Conservation (phyloP, 2,888 invertebrate genomes). For the Epicampocera succincta region DNA sequence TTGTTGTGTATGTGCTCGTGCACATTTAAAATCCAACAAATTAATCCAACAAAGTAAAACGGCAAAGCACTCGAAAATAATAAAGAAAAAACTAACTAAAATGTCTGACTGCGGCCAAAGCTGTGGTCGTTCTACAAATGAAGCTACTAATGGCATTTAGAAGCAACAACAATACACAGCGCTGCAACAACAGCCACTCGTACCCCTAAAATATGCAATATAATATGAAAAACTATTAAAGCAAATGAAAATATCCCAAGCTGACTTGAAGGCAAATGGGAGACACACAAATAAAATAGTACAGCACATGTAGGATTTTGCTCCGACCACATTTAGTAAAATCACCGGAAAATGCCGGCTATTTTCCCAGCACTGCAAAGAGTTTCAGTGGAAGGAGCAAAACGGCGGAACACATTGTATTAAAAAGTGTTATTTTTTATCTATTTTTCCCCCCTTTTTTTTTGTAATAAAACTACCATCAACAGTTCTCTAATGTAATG, state of each 20-base stretch:
- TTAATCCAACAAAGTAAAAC: conserved; percentile 52
- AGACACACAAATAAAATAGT: neutral
- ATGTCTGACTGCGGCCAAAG: conserved; percentile 68
- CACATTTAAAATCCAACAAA: conserved; percentile 40
- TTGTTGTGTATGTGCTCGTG: neutral
- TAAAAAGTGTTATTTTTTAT: conserved; percentile 27
- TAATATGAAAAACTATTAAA: conserved; percentile 35
- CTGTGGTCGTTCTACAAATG: conserved; percentile 70
- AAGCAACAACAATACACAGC: neutral
- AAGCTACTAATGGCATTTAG: conserved; percentile 65
- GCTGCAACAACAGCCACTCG: neutral
- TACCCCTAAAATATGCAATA: neutral
- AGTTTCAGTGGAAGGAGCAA: too few relatives aligned
- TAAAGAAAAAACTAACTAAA: conserved; percentile 31
- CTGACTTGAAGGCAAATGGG: conserved; percentile 25
- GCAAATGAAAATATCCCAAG: conserved; percentile 45
- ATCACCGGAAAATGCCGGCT: conserved; percentile 50
- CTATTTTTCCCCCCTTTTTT: too few relatives aligned
- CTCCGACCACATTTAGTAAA: conserved; percentile 36
- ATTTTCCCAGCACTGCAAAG: conserved; percentile 1
- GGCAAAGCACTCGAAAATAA: conserved; percentile 2
- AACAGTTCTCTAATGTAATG: conserved; percentile 56
- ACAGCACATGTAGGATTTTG: neutral
- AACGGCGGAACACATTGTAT: conserved; percentile 8
- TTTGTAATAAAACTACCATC: conserved; percentile 18